phyloP scores from a whole-genome alignment of 2,113 vertebrate genomes.

The Henicopernis longicauda region DNA sequence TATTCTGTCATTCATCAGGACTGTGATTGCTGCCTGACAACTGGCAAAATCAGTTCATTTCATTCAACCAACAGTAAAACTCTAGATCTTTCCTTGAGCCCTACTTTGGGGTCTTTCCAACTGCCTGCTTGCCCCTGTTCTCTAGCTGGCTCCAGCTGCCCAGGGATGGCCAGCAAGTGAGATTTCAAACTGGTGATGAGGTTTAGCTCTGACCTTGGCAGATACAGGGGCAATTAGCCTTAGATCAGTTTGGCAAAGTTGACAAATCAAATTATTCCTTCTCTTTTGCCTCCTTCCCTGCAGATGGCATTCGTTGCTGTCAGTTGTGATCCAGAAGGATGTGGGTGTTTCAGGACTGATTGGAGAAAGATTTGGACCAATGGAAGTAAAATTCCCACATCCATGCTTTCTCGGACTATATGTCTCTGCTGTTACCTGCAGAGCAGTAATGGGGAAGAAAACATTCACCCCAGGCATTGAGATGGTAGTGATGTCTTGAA shows the following conservation, averaged over 20 bases:
- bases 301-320: background rate
- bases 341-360: background rate
- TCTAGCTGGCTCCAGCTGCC: background rate
- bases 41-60: conserved; percentile 42
- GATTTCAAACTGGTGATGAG: background rate
- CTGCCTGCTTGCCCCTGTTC: background rate
- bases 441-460: background rate
- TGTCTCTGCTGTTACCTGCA: background rate
- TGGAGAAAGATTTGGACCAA: background rate
- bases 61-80: background rate
- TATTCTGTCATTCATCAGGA: conserved; percentile 28
- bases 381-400: background rate
- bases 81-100: background rate
- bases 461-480: background rate
- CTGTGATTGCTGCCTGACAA: conserved; percentile 41
- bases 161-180: background rate
- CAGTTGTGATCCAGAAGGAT: background rate
- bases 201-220: background rate
- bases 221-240: background rate
- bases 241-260: background rate
- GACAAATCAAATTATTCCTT: background rate
- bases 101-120: background rate
- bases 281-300: background rate
- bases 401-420: background rate
- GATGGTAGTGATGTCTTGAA: background rate